A percentile compares a stretch with the other conserved stretches of the same genome.
These are phyloP conservation scores for Synodontis membranacea DNA, from an alignment of 2,113 vertebrate species.

Conservation along the genomic window DNA sequence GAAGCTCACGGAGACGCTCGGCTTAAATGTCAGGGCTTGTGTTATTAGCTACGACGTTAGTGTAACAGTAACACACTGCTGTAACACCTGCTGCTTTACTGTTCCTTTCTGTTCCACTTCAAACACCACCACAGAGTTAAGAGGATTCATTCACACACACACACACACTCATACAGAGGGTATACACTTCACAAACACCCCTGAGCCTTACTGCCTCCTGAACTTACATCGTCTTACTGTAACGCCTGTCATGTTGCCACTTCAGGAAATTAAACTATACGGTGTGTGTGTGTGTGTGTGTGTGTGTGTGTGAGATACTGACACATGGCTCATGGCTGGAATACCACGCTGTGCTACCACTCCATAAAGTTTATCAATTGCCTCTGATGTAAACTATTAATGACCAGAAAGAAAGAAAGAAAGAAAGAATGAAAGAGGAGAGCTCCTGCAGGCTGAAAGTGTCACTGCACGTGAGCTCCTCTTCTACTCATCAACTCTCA, in stretches of 20 bases:
- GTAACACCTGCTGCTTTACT: background rate
- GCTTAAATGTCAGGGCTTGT: background rate
- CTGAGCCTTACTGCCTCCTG: background rate
- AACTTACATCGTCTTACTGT: background rate
- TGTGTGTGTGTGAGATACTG: background rate
- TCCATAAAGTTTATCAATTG: background rate
- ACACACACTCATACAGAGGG: background rate
- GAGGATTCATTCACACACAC: background rate
- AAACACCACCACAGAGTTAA: background rate
- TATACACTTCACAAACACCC: background rate
- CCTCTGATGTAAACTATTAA: background rate
- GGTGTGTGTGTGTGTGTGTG: background rate
- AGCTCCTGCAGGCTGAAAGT: background rate
- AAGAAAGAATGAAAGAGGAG: background rate
- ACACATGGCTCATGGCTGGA: background rate
- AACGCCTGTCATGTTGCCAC: background rate
- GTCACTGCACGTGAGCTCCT: background rate
- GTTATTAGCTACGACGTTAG: background rate
- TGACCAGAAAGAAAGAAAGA: background rate
- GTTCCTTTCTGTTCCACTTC: background rate
- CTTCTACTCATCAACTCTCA: background rate
- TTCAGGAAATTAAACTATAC: background rate
- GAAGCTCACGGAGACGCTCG: background rate
- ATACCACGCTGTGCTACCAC: background rate
- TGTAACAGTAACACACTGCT: constrained; percentile 7